Evolutionary conservation across 2,888 invertebrate genomes (phyloP).

Genomic region (Cataglyphis cursor): DNA sequence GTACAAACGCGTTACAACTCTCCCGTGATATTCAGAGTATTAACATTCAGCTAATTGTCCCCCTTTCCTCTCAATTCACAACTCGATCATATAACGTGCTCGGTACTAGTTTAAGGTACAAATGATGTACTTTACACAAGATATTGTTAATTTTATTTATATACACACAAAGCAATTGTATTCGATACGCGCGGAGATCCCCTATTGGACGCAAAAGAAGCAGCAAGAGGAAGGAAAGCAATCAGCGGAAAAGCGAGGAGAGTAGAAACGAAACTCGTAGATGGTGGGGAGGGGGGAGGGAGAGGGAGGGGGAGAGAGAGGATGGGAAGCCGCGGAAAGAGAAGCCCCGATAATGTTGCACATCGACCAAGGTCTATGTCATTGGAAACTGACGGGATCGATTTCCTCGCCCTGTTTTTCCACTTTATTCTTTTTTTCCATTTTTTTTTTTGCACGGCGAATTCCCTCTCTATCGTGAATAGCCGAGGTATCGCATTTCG

Average conservation of each 20-base stretch:
- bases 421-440: neutral
- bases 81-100: neutral
- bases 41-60: neutral
- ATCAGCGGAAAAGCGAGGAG: conserved; percentile 8
- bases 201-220: neutral
- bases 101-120: neutral
- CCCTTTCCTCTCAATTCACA: neutral
- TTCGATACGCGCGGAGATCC: neutral
- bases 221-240: neutral
- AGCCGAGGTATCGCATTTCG: conserved; percentile 48
- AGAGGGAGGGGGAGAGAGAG: neutral
- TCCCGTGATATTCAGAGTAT: neutral
- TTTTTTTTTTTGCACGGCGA: conserved; percentile 44
- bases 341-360: conserved; percentile 67
- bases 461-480: conserved; percentile 41
- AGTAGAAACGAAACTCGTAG: neutral
- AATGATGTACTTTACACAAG: neutral
- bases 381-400: conserved; percentile 72
- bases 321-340: neutral
- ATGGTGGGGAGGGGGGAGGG: neutral
- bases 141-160: neutral
- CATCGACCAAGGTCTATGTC: conserved; percentile 77
- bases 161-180: neutral
- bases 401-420: conserved; percentile 61
- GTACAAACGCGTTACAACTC: neutral